A percentile compares a stretch with the other conserved stretches of the same genome.
Conservation (phyloP, 2,888 invertebrate species). For the Polyploca ridens region DNA sequence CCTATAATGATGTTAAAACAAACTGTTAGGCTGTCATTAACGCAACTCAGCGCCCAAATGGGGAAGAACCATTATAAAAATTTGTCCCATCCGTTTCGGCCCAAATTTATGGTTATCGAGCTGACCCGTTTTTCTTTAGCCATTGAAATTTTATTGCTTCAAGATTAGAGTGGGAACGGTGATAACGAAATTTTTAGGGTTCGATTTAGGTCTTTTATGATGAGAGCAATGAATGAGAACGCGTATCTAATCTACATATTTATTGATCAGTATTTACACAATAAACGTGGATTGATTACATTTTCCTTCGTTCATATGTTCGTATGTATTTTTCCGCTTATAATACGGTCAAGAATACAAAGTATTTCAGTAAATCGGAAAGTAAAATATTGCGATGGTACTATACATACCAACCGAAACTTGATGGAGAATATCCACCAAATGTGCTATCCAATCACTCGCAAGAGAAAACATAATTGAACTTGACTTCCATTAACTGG, state of each 20-base stretch:
- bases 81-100: conserved; percentile 84
- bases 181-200: conserved; percentile 80
- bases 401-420: neutral
- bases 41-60: conserved; percentile 77
- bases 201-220: conserved; percentile 66
- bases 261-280: neutral
- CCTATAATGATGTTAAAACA: conserved; percentile 84
- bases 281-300: neutral
- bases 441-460: no score
- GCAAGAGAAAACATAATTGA: no score
- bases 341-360: conserved; percentile 1
- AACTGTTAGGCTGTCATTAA: conserved; percentile 84
- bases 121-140: conserved; percentile 75
- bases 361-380: neutral
- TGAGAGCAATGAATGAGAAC: conserved; percentile 61
- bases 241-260: neutral
- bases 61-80: conserved; percentile 83
- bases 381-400: neutral
- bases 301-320: neutral
- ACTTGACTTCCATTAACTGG: no score
- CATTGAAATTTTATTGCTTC: conserved; percentile 79
- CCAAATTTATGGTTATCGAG: conserved; percentile 83
- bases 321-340: neutral
- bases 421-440: no score
- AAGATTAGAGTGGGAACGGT: conserved; percentile 80